phyloP scores from a whole-genome alignment of 2,888 invertebrate species.

The Cataglyphis rosenhaueri region DNA sequence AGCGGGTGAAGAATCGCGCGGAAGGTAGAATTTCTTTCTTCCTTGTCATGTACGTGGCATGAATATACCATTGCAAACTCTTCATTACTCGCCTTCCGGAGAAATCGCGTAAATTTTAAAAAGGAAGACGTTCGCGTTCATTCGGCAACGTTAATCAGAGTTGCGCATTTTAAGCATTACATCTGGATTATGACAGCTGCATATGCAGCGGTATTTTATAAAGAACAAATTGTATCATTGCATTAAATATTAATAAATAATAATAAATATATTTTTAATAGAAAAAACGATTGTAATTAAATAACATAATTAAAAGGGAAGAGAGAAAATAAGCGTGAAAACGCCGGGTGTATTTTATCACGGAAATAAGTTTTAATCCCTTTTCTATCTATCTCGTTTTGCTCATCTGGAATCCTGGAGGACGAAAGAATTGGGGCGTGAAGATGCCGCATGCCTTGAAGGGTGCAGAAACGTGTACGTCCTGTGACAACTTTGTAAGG shows the following conservation, averaged over 20 bases:
- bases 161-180: constrained; percentile 32
- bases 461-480: constrained; percentile 38
- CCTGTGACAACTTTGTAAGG: constrained; percentile 41
- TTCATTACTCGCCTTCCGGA: constrained; percentile 47
- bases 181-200: constrained; percentile 13
- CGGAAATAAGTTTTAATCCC: constrained; percentile 50
- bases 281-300: constrained; percentile 9
- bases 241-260: constrained; percentile 21
- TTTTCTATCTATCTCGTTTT: constrained; percentile 13
- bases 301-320: constrained; percentile 19
- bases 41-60: constrained; percentile 54
- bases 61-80: constrained; percentile 52
- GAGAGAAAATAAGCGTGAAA: constrained; percentile 21
- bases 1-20: constrained; percentile 50
- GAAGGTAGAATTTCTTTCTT: constrained; percentile 54
- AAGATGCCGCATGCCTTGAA: constrained; percentile 55
- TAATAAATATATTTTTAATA: constrained; percentile 41
- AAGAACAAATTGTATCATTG: constrained; percentile 10
- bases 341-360: constrained; percentile 41
- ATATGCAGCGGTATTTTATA: background rate
- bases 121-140: constrained; percentile 33
- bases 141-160: constrained; percentile 44
- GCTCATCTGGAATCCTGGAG: constrained; percentile 37
- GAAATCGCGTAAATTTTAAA: constrained; percentile 47
- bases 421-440: constrained; percentile 63